Percentiles rank a stretch among this genome's conserved stretches.
phyloP scores from a whole-genome alignment of 1,140 invertebrate genomes.

The Muscidifurax raptorellus region DNA sequence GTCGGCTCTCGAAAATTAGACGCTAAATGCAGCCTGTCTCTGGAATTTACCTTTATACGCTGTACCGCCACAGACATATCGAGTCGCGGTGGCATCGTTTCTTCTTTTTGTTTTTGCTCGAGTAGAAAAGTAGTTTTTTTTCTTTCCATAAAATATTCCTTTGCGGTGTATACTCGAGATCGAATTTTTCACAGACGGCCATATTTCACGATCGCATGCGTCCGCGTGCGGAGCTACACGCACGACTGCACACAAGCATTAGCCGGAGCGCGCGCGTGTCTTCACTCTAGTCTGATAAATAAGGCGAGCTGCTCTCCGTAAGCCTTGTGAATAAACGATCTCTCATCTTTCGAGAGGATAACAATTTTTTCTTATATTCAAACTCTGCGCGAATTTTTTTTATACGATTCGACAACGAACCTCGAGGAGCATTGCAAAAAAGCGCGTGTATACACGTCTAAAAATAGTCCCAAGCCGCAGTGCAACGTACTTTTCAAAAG shows the following conservation, averaged over 20 bases:
- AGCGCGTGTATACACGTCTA: neutral
- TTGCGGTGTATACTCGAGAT: neutral
- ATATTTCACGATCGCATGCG: neutral
- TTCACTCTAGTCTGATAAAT: neutral
- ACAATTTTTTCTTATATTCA: neutral
- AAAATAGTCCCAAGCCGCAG: neutral
- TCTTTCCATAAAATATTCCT: neutral
- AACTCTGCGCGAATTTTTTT: neutral
- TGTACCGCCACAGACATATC: neutral
- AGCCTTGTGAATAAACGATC: neutral
- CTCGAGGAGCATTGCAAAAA: no score
- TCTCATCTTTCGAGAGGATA: neutral
- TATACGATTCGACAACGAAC: no score
- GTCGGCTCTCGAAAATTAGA: slow-evolving; percentile 6
- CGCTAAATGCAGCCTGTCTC: no score
- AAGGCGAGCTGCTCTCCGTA: neutral
- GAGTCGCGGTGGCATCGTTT: neutral
- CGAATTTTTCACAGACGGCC: neutral
- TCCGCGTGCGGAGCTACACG: no score
- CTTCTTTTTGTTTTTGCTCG: no score
- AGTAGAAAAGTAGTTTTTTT: neutral
- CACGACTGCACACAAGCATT: neutral
- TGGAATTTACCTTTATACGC: neutral
- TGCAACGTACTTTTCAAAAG: neutral
- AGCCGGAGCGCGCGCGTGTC: neutral